Evolutionary conservation across 64 coral and sea anemone genomes (phyloP).

Genomic region (Astreopora myriophthalma): DNA sequence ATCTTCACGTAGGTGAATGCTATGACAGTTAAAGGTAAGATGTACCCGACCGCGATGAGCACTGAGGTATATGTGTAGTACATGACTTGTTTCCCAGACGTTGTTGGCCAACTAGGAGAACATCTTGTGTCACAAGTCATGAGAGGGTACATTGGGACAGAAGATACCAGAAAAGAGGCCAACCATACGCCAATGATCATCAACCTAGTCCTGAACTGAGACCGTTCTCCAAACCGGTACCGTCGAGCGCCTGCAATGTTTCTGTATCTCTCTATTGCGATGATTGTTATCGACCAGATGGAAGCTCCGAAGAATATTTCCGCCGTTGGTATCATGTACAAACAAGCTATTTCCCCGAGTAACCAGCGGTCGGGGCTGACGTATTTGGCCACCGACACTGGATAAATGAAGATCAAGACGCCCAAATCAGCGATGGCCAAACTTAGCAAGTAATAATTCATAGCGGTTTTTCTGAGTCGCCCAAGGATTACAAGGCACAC

Average conservation of each 20-base stretch:
- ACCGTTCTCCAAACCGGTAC: not conserved
- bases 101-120: not conserved
- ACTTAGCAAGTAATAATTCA: conserved; percentile 59
- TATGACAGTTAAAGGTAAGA: conserved; percentile 44
- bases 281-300: conserved; percentile 67
- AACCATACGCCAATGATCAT: conserved; percentile 41
- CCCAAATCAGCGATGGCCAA: conserved; percentile 65
- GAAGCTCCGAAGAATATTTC: conserved; percentile 72
- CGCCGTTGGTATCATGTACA: conserved; percentile 31
- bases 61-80: not conserved
- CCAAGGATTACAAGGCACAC: conserved; percentile 38
- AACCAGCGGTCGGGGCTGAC: not conserved
- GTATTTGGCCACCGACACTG: not conserved
- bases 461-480: conserved; percentile 31
- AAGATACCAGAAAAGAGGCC: conserved; percentile 33
- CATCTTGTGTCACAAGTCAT: not conserved
- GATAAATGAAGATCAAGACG: conserved; percentile 18
- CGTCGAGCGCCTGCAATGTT: conserved; percentile 19
- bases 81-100: not conserved
- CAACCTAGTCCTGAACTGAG: not conserved
- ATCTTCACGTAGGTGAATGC: conserved; percentile 55
- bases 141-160: conserved; percentile 50
- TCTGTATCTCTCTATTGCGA: conserved; percentile 56
- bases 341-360: conserved; percentile 6
- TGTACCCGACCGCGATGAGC: conserved; percentile 40